A percentile compares a stretch with the other conserved stretches of the same genome.
Conservation (phyloP, 1,140 invertebrate genomes). For the Diachasmimorpha longicaudata region DNA sequence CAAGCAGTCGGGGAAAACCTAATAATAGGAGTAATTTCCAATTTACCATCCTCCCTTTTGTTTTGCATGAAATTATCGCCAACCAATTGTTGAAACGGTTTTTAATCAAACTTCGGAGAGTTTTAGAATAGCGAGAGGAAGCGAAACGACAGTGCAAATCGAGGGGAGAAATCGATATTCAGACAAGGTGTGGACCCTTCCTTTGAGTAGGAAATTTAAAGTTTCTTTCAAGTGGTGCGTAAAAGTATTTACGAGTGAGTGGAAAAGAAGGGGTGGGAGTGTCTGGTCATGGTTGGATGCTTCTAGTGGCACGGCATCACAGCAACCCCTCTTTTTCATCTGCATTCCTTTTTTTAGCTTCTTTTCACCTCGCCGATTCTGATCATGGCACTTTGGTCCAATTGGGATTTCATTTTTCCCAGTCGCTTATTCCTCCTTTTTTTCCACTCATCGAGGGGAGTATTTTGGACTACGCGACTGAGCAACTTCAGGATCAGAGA, state of each 20-base stretch:
- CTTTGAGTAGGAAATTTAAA: background rate
- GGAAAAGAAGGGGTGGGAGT: background rate
- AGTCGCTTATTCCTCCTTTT: background rate
- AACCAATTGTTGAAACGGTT: background rate
- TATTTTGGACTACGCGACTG: background rate
- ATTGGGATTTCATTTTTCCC: background rate
- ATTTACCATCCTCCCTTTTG: background rate
- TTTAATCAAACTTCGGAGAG: background rate
- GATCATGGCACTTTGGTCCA: background rate
- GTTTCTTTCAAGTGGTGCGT: slow-evolving; percentile 1
- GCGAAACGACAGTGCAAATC: background rate
- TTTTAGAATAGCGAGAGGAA: background rate
- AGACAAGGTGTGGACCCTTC: background rate
- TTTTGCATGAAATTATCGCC: background rate
- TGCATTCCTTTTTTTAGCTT: background rate
- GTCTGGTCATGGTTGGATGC: background rate
- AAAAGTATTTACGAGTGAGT: slow-evolving; percentile 1
- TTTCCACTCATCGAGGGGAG: background rate
- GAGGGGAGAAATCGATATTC: background rate
- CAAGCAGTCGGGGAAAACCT: background rate
- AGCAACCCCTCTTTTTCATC: background rate
- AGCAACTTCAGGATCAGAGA: background rate
- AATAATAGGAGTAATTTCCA: background rate
- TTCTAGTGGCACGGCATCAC: background rate
- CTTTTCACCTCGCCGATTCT: background rate